Percentiles rank a stretch among this genome's conserved stretches.
These are phyloP conservation scores for Tympanuchus pallidicinctus DNA, from an alignment of 2,113 vertebrate genomes.

Conservation along the genomic window DNA sequence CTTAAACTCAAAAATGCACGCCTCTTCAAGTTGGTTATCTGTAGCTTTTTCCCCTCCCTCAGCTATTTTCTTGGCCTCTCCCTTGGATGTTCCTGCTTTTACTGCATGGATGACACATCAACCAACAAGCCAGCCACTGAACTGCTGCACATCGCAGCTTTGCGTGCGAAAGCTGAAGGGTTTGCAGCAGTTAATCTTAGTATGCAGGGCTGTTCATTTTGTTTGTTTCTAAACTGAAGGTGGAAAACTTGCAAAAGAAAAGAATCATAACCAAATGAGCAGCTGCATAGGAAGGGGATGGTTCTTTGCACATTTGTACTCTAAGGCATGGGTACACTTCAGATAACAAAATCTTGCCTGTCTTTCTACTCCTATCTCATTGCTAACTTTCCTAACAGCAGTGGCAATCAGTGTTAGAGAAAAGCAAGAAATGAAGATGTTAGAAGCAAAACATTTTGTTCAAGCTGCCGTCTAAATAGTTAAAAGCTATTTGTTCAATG, in stretches of 20 bases:
- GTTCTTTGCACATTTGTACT: neutral
- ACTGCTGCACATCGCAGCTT: neutral
- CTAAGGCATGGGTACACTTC: neutral
- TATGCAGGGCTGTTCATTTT: neutral
- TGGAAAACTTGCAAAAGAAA: neutral
- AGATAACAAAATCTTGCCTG: neutral
- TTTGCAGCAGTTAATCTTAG: neutral
- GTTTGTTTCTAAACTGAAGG: neutral
- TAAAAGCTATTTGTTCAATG: neutral
- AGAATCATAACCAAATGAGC: neutral
- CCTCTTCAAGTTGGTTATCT: constrained; percentile 28
- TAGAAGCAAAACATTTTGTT: neutral
- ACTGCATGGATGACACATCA: neutral
- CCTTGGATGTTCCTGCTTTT: neutral
- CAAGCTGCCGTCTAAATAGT: neutral
- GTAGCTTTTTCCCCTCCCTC: neutral
- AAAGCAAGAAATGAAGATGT: neutral
- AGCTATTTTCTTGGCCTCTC: neutral
- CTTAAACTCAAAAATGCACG: neutral
- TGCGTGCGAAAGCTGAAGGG: neutral
- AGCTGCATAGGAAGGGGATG: neutral
- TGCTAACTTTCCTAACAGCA: neutral
- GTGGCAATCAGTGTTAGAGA: neutral
- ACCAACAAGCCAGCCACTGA: neutral
- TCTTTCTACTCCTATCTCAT: neutral